phyloP scores from a whole-genome alignment of 2,888 invertebrate genomes.

The Hydrotaea cyrtoneurina region DNA sequence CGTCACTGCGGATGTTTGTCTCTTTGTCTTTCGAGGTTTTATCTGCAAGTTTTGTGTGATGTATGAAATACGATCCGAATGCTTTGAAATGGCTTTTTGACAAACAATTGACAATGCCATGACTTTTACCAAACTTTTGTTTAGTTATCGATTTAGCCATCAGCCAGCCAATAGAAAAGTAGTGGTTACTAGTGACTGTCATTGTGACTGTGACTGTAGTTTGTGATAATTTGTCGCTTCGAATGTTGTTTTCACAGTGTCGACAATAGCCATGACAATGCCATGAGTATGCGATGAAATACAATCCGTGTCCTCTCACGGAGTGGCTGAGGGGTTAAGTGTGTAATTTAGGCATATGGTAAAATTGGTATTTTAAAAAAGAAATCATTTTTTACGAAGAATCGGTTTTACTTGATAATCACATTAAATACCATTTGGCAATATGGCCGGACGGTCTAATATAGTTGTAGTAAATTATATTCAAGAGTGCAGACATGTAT shows the following conservation, averaged over 20 bases:
- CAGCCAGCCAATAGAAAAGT: constrained; percentile 57
- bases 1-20: constrained; percentile 4
- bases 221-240: constrained; percentile 55
- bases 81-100: constrained; percentile 66
- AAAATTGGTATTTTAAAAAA: no score
- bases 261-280: constrained; percentile 8
- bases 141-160: constrained; percentile 56
- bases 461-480: no score
- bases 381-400: background rate
- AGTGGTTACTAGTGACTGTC: constrained; percentile 39
- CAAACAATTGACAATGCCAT: constrained; percentile 69
- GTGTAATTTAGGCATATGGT: background rate
- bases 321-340: background rate
- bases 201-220: constrained; percentile 10
- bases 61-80: constrained; percentile 61
- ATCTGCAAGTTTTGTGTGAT: constrained; percentile 11
- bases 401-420: no score
- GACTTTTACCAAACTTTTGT: constrained; percentile 65
- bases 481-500: no score
- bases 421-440: no score
- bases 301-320: background rate
- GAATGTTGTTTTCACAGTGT: constrained; percentile 49
- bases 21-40: constrained; percentile 39
- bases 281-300: background rate
- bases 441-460: no score